These are phyloP conservation scores for Mesochorus sp. DNA, from an alignment of 2,888 invertebrate genomes.

Conservation along the genomic window DNA sequence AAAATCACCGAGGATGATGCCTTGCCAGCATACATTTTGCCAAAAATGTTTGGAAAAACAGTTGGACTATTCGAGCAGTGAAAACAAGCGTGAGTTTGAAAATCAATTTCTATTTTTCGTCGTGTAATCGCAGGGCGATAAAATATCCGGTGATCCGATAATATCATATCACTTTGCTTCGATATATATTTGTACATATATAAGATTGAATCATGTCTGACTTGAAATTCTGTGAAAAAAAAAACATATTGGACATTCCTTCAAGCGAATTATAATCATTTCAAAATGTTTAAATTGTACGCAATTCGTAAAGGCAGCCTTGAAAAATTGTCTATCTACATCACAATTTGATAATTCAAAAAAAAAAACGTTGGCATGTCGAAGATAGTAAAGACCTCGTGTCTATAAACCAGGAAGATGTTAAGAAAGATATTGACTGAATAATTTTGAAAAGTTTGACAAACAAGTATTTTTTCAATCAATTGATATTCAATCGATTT, in stretches of 20 bases:
- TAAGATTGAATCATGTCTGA: neutral
- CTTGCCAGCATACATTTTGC: slow-evolving; percentile 88
- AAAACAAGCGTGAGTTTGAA: slow-evolving; percentile 39
- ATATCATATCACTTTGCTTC: neutral
- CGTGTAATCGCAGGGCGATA: neutral
- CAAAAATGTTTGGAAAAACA: slow-evolving; percentile 84
- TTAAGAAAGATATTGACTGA: too few relatives aligned
- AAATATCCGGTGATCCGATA: neutral
- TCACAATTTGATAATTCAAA: too few relatives aligned
- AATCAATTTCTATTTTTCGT: neutral
- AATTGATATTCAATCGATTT: too few relatives aligned
- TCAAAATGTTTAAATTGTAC: too few relatives aligned
- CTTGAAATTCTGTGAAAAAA: slow-evolving; percentile 13
- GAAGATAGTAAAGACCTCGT: too few relatives aligned
- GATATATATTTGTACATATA: neutral
- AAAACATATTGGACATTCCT: neutral
- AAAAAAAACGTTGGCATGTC: too few relatives aligned
- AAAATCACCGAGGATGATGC: slow-evolving; percentile 85
- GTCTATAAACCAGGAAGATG: too few relatives aligned
- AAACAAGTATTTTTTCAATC: too few relatives aligned
- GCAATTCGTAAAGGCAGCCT: too few relatives aligned
- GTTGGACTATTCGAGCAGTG: slow-evolving; percentile 70
- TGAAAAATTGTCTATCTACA: too few relatives aligned
- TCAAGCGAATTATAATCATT: too few relatives aligned
- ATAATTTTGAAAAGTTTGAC: too few relatives aligned